Evolutionary conservation across 1,140 invertebrate species (phyloP), one percentile per base, ranked within the genome.

Genomic region (Anoplolepis gracilipes): DNA sequence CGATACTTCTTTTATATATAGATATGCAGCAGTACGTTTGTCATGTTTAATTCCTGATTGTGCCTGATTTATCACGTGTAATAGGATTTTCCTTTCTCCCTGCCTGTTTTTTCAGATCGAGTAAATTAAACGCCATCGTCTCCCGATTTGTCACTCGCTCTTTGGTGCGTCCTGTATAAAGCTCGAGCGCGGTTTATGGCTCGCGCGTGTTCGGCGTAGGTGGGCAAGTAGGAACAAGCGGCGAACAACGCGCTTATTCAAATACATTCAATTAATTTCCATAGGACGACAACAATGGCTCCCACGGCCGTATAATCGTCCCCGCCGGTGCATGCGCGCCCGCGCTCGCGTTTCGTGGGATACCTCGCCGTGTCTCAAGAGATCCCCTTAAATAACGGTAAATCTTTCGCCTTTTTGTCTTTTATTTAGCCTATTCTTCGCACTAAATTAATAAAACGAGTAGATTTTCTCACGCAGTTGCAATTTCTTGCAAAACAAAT

Each of bases 181-280:
- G 86, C 79, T 49, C 57, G 61, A 84, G 5, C 85, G 75, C 87
- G 85, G 90, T 87, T 88, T 90, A 92, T 86, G 86, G 89, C 87
- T 87, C 87, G 84, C 88, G 89, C 92, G 88, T 92, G 92, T 93
- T 91, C 90, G 90, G 92, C 91, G 93, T 93, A 93, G 92, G 92
- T 93, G 92, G 93, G 92, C 92, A 93, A 90, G 92, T 91, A 92
- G 91, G 89, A 92, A 93, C 92, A 93, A 92, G 91, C 92, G 91
- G 93, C 91, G 93, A 93, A 93, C 93, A 93, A 92, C 92, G 91
- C 91, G 91, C 92, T 94, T 94, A 94, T 94, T 94, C 93, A 94
- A 94, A 94, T 94, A 94, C 92, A 94, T 94, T 94, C 94, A 93
- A 94, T 94, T 94, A 94, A 94, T 94, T 94, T 94, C 94, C 94